A percentile compares a stretch with the other conserved stretches of the same genome.
phyloP scores from a whole-genome alignment of 64 coral and sea anemone species.

The Exaiptasia diaphana region DNA sequence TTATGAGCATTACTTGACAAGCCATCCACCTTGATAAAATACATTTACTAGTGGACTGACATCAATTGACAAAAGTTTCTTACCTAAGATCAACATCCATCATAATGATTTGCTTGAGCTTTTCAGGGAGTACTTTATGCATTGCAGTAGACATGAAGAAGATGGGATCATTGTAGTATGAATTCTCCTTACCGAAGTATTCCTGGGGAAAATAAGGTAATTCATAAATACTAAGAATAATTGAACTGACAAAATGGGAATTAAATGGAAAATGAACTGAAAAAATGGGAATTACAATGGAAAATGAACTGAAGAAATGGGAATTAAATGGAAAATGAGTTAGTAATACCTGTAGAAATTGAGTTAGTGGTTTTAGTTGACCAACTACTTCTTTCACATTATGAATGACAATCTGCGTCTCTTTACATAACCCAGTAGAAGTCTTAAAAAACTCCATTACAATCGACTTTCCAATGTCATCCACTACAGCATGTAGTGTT shows the following conservation, averaged over 20 bases:
- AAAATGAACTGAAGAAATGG: not conserved
- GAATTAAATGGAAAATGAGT: not conserved
- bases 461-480: conserved; percentile 10
- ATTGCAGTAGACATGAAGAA: conserved; percentile 83
- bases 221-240: not conserved
- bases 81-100: conserved; percentile 73
- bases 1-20: not conserved
- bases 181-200: conserved; percentile 34
- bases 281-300: not conserved
- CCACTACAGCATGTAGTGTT: conserved; percentile 19
- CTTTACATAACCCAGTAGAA: not conserved
- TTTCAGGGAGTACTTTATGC: conserved; percentile 54
- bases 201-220: conserved; percentile 25
- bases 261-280: not conserved
- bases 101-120: conserved; percentile 31
- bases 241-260: not conserved
- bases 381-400: conserved; percentile 25
- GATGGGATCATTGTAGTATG: conserved; percentile 68
- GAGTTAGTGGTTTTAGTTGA: conserved; percentile 48
- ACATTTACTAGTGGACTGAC: not conserved
- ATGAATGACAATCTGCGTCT: conserved; percentile 43
- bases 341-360: conserved; percentile 53
- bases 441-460: conserved; percentile 12
- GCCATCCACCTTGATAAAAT: not conserved
- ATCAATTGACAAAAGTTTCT: not conserved